Evolutionary conservation across 2,888 invertebrate genomes (phyloP).

Genomic region (Chymomyza amoena): DNA sequence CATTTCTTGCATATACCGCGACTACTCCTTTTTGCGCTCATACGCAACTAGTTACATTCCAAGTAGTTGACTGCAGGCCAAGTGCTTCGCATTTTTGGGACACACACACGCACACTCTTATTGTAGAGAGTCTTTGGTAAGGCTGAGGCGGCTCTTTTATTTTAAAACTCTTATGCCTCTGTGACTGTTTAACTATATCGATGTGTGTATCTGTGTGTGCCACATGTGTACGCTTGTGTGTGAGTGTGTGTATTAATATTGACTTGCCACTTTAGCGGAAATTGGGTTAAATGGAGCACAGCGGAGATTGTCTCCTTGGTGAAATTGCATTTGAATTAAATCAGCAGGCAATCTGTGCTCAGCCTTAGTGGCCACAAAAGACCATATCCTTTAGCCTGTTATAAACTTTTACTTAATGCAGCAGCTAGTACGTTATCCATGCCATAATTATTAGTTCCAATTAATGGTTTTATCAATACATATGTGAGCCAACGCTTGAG

Average conservation of each 20-base stretch:
- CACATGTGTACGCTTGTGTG: not conserved
- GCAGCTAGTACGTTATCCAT: not conserved
- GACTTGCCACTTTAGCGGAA: constrained; percentile 54
- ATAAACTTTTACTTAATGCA: not conserved
- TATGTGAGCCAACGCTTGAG: not conserved
- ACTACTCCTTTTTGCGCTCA: too few species aligned
- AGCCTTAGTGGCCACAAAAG: constrained; percentile 16
- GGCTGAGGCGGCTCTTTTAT: constrained; percentile 1
- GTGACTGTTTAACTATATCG: not conserved
- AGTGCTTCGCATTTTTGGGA: too few species aligned
- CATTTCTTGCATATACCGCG: too few species aligned
- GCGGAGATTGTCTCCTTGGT: constrained; percentile 54
- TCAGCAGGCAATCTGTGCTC: constrained; percentile 56
- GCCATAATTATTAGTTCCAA: not conserved
- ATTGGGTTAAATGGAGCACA: constrained; percentile 57
- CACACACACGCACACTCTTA: constrained; percentile 21
- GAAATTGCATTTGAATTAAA: constrained; percentile 57
- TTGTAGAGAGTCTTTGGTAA: not conserved
- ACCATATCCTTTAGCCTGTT: not conserved
- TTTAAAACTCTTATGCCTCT: constrained; percentile 39
- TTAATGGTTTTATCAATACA: not conserved
- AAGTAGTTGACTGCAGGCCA: too few species aligned
- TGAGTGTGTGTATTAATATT: constrained; percentile 46
- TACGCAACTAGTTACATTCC: not conserved
- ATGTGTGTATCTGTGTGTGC: not conserved